Evolutionary conservation across 2,888 invertebrate genomes (phyloP), one percentile per base, ranked within the genome.

Genomic region (Parthenolecanium corni): DNA sequence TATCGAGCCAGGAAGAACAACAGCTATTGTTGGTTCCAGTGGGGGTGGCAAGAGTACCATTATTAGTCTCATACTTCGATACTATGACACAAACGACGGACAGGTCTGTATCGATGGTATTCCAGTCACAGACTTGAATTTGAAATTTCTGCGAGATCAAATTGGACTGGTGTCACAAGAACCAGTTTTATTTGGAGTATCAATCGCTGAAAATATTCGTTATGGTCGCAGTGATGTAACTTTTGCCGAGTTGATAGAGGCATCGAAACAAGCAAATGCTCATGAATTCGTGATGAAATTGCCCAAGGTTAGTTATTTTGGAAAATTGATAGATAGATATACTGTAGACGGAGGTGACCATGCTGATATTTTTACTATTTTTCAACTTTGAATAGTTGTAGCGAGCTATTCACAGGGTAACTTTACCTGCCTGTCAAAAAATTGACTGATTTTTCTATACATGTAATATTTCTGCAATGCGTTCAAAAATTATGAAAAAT

Each of bases 141-240:
- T 90, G 1, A 79, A 80, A 6, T 89, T 88, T 86, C 73, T 90
- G 23, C 79, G 94, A 38, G 77, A 78, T 16, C 83, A 87, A 69
- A 85, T 94, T 64, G 92, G 91, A 0, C 81, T 92, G 6, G 93
- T 95, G 1, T 88, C 90, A 0, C 94, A 95, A 75, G 93, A 95
- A 72, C 93, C 87, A 0, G 81, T 91, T 5, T 77, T 94, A 11
- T 70, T 81, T 70, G 77, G 77, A 47, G 73, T 77, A 52, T 76
- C 76, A 25, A 79, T 82, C 25, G 73, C 72, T 14, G 79, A 81
- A 65, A 82, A 82, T 69, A 81, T 82, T 65, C 74, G 77, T 6
- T 81, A 80, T 69, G 81, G 81, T 12, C 63, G 69, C 20, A 71
- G 71, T 49, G 69, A 70, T 31, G 71, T 71, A 11, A 69, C 70